Percentiles rank a stretch among this genome's conserved stretches.
phyloP scores from a whole-genome alignment of 2,888 invertebrate species.

The Drosophila neoperkinsi region DNA sequence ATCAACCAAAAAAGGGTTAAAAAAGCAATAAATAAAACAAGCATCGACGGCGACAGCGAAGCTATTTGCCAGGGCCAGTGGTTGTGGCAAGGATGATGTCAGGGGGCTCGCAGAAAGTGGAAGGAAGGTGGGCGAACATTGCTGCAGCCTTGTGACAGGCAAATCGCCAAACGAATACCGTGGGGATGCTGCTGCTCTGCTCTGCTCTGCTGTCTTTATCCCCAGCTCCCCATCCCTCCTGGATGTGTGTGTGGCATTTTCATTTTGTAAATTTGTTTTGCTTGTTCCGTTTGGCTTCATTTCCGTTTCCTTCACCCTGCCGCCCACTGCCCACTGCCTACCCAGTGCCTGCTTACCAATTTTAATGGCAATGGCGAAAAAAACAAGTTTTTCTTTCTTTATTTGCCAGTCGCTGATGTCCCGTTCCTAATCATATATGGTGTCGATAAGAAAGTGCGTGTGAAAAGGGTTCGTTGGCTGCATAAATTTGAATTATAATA shows the following conservation, averaged over 20 bases:
- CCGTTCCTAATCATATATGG: conserved; percentile 67
- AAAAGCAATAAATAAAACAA: conserved; percentile 85
- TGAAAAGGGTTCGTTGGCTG: conserved; percentile 77
- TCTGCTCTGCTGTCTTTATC: conserved; percentile 36
- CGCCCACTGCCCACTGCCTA: conserved; percentile 7
- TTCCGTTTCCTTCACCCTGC: conserved; percentile 69
- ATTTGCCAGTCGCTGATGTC: conserved; percentile 36
- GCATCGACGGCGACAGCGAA: conserved; percentile 81
- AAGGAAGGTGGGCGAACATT: conserved; percentile 14
- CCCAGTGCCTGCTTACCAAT: conserved; percentile 19
- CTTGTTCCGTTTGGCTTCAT: conserved; percentile 79
- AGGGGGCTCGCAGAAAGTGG: not conserved
- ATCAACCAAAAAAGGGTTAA: conserved; percentile 82
- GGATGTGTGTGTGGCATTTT: conserved; percentile 65
- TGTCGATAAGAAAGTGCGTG: conserved; percentile 77
- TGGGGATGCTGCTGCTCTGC: conserved; percentile 63
- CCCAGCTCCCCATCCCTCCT: conserved; percentile 2
- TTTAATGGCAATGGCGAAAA: conserved; percentile 47
- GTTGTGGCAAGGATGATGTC: conserved; percentile 9
- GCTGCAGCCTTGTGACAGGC: conserved; percentile 73
- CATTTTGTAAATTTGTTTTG: conserved; percentile 81
- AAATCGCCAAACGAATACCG: conserved; percentile 79
- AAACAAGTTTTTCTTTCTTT: conserved; percentile 41
- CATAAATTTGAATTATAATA: conserved; percentile 83
- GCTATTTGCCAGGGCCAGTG: conserved; percentile 78